phyloP scores from a whole-genome alignment of 1,140 invertebrate genomes.

The Euglossa dilemma region DNA sequence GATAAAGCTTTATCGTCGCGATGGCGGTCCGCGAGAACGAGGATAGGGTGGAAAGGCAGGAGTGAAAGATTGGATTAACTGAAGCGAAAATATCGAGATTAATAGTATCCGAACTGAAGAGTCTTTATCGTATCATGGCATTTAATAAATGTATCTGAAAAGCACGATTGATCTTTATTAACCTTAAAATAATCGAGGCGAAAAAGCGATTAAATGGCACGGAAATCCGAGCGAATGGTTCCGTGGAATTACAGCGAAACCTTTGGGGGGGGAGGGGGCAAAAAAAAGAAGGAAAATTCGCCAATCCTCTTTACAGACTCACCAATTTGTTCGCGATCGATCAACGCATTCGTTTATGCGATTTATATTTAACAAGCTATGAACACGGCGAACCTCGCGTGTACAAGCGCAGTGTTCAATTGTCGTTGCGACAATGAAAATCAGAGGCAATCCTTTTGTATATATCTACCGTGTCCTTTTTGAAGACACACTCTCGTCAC shows the following conservation, averaged over 20 bases:
- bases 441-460: not conserved
- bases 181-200: not conserved
- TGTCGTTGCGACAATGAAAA: not conserved
- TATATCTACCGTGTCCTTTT: not conserved
- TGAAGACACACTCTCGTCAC: conserved; percentile 19
- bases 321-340: not conserved
- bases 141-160: not conserved
- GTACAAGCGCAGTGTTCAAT: not conserved
- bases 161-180: not conserved
- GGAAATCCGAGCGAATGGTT: not conserved
- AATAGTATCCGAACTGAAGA: not conserved
- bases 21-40: no score
- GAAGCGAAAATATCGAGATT: not conserved
- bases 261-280: no score
- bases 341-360: conserved; percentile 44
- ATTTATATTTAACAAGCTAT: conserved; percentile 37
- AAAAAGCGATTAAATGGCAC: not conserved
- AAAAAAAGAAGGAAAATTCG: no score
- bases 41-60: not conserved
- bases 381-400: not conserved
- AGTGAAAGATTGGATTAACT: not conserved
- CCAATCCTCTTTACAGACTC: not conserved
- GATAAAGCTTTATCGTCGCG: not conserved
- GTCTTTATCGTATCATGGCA: not conserved
- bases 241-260: no score